A percentile compares a stretch with the other conserved stretches of the same genome.
Conservation (phyloP, 2,797 vertebrate species). For the Sebastiscus tertius region DNA sequence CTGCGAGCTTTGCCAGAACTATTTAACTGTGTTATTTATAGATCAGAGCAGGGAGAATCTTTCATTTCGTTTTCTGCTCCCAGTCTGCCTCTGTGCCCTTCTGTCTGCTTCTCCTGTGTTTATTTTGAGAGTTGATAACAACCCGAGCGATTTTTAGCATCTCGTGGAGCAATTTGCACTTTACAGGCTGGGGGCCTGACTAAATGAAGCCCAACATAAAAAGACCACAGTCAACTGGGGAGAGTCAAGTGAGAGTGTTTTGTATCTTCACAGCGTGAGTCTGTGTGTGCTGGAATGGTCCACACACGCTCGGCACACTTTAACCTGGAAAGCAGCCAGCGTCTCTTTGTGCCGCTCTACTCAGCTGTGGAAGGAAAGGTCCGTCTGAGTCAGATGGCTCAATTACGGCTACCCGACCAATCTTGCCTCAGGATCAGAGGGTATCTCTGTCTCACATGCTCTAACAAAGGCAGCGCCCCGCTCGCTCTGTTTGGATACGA, state of each 20-base stretch:
- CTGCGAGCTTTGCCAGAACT: conserved; percentile 46
- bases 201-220: conserved; percentile 18
- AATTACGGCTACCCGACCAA: conserved; percentile 53
- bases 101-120: neutral
- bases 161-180: neutral
- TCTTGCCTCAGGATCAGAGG: conserved; percentile 43
- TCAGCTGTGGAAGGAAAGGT: conserved; percentile 66
- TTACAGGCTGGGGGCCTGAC: neutral
- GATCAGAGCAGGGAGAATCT: conserved; percentile 35
- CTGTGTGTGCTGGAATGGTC: conserved; percentile 43
- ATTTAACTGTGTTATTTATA: conserved; percentile 65
- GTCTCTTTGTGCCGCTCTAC: conserved; percentile 67
- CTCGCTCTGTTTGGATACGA: conserved; percentile 52
- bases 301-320: conserved; percentile 44
- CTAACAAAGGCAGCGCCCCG: conserved; percentile 32
- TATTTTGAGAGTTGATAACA: conserved; percentile 27
- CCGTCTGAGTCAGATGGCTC: conserved; percentile 64
- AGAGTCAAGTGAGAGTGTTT: conserved; percentile 49
- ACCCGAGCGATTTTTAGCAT: conserved; percentile 12
- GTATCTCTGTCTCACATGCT: conserved; percentile 43
- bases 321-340: conserved; percentile 68
- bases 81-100: neutral
- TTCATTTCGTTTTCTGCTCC: conserved; percentile 14
- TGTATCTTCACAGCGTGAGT: conserved; percentile 49
- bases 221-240: conserved; percentile 7